Percentiles rank a stretch among this genome's conserved stretches.
phyloP scores from a whole-genome alignment of 2,797 vertebrate genomes.

The Astyanax mexicanus region DNA sequence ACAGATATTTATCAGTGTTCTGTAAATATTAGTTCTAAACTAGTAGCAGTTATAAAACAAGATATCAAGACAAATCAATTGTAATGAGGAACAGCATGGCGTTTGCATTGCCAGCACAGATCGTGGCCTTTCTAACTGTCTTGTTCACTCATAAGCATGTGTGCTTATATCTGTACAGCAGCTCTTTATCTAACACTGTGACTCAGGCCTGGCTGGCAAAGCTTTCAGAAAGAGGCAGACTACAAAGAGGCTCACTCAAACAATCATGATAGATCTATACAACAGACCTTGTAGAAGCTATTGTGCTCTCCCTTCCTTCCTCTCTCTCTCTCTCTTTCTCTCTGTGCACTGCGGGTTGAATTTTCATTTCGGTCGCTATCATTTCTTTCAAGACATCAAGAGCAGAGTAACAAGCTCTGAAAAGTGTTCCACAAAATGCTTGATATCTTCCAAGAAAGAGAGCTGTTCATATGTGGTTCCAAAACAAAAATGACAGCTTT shows the following conservation, averaged over 20 bases:
- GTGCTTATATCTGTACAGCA: not conserved
- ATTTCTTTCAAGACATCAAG: not conserved
- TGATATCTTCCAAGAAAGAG: constrained; percentile 12
- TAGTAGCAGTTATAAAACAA: not conserved
- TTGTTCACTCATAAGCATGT: not conserved
- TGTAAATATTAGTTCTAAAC: not conserved
- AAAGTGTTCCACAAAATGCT: not conserved
- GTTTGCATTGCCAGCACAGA: constrained; percentile 41
- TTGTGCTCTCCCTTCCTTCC: not conserved
- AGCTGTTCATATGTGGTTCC: not conserved
- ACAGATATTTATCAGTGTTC: not conserved
- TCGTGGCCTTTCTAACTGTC: constrained; percentile 1
- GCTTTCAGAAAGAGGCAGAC: not conserved
- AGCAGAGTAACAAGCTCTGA: not conserved
- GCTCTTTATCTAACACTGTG: constrained; percentile 9
- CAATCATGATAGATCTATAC: not conserved
- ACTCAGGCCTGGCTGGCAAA: not conserved
- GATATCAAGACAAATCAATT: not conserved
- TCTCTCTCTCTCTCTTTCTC: not conserved
- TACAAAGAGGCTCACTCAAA: not conserved
- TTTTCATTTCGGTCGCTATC: not conserved
- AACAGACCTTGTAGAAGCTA: constrained; percentile 4
- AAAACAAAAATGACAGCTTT: not conserved
- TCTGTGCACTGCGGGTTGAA: not conserved
- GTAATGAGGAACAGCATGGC: constrained; percentile 3